Evolutionary conservation across 2,797 vertebrate species (phyloP).

Genomic region (Siniperca obscura): DNA sequence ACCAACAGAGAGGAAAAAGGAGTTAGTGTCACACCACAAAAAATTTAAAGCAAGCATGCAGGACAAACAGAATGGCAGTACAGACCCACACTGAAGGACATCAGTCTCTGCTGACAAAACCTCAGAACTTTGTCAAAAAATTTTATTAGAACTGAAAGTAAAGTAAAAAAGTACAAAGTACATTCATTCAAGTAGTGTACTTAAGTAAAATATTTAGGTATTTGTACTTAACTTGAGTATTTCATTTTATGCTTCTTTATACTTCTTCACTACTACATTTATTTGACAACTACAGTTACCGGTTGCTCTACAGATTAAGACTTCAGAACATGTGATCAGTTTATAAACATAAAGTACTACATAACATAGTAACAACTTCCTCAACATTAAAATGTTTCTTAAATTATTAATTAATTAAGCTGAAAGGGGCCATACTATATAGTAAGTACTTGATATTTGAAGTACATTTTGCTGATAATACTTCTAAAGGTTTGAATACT

Average conservation of each 20-base stretch:
- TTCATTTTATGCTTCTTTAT: not conserved
- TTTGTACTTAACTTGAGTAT: not conserved
- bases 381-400: not conserved
- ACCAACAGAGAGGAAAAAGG: not conserved
- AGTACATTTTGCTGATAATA: not conserved
- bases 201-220: not conserved
- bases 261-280: not conserved
- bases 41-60: slow-evolving; percentile 8
- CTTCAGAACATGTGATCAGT: not conserved
- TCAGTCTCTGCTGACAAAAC: not conserved
- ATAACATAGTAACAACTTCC: too few relatives aligned
- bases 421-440: not conserved
- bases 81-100: slow-evolving; percentile 6
- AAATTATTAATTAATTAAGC: too few relatives aligned
- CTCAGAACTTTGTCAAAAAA: not conserved
- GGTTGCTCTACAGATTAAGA: too few relatives aligned
- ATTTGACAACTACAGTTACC: not conserved
- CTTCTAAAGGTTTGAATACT: not conserved
- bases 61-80: not conserved
- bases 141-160: not conserved
- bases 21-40: not conserved
- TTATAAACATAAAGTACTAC: not conserved
- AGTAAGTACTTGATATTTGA: not conserved
- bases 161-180: not conserved
- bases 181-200: not conserved